phyloP scores from a whole-genome alignment of 2,888 invertebrate species.

The Hirtodrosophila alboralis region DNA sequence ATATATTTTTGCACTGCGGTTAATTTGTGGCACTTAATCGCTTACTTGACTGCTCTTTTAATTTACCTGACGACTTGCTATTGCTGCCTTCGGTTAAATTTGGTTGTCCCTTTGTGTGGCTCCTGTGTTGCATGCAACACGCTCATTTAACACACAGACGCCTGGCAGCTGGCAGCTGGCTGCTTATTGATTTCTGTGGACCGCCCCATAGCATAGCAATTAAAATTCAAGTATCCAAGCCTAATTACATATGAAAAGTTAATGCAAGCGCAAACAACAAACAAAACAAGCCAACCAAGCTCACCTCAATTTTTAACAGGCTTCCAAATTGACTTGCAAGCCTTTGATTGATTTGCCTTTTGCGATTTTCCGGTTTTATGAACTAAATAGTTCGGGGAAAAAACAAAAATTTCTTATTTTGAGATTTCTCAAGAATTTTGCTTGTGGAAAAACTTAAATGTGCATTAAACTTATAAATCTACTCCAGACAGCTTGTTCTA shows the following conservation, averaged over 20 bases:
- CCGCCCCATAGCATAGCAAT: slow-evolving; percentile 49
- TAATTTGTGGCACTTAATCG: slow-evolving; percentile 35
- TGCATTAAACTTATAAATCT: no score
- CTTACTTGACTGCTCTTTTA: slow-evolving; percentile 27
- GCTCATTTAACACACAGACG: slow-evolving; percentile 48
- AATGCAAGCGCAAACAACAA: slow-evolving; percentile 33
- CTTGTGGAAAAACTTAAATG: no score
- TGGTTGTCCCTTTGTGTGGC: slow-evolving; percentile 25
- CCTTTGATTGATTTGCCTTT: slow-evolving; percentile 24
- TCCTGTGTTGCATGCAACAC: slow-evolving; percentile 52
- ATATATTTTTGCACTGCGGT: slow-evolving; percentile 7
- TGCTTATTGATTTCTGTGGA: slow-evolving; percentile 60
- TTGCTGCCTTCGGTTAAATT: slow-evolving; percentile 9
- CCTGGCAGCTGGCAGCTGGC: slow-evolving; percentile 32
- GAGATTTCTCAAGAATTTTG: no score
- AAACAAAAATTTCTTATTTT: no score
- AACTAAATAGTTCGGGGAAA: no score
- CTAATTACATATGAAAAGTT: slow-evolving; percentile 59
- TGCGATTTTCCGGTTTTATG: no score
- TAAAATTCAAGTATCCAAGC: slow-evolving; percentile 63
- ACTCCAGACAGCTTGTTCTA: no score
- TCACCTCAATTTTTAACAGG: slow-evolving; percentile 1
- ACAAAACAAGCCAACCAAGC: slow-evolving; percentile 8
- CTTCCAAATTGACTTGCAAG: slow-evolving; percentile 12
- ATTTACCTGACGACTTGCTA: slow-evolving; percentile 19